Percentiles rank a stretch among this genome's conserved stretches.
phyloP scores from a whole-genome alignment of 2,797 vertebrate genomes.

The Rhincodon typus region DNA sequence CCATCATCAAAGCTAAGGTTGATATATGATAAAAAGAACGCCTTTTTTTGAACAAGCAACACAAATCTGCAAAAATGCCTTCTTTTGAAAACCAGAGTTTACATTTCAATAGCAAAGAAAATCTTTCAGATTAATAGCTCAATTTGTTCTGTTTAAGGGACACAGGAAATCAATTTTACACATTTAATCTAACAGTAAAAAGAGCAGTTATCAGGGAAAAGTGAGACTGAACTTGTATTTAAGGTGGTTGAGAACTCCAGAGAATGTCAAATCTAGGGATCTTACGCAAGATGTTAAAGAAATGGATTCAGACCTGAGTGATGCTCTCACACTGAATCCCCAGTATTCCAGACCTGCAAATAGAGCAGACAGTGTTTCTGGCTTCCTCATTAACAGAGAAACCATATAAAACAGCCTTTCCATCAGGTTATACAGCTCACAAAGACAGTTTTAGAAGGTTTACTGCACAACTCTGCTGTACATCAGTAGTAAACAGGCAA shows the following conservation, averaged over 20 bases:
- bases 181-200: background rate
- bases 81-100: background rate
- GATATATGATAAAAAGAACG: background rate
- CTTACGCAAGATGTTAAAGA: background rate
- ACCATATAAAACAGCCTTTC: background rate
- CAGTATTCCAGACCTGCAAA: background rate
- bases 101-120: background rate
- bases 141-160: background rate
- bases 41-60: background rate
- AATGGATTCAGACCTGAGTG: background rate
- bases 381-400: background rate
- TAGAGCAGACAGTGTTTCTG: background rate
- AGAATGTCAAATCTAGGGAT: background rate
- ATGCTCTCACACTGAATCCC: no score
- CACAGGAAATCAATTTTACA: background rate
- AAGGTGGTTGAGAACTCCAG: background rate
- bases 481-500: background rate
- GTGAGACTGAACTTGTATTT: background rate
- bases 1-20: background rate
- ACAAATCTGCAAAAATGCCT: background rate
- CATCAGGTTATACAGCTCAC: background rate
- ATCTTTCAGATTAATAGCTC: background rate
- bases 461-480: background rate
- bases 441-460: constrained; percentile 16
- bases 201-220: background rate